Conservation (phyloP, 1,140 invertebrate genomes). For the Battus philenor region DNA sequence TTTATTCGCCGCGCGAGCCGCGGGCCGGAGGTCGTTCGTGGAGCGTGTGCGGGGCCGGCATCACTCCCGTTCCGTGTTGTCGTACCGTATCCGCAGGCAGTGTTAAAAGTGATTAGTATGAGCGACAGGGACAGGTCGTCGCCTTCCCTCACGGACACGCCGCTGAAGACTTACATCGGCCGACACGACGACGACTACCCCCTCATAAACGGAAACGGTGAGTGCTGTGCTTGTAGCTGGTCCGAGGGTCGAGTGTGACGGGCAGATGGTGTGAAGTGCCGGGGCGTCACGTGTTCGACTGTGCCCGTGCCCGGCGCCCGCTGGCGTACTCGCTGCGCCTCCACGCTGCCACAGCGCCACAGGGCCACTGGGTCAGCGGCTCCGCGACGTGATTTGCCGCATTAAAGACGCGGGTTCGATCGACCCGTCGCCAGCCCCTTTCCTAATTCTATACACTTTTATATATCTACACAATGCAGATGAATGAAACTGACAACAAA, state of each 20-base stretch:
- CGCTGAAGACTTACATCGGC: slow-evolving; percentile 85
- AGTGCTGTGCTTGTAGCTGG: slow-evolving; percentile 56
- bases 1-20: slow-evolving; percentile 68
- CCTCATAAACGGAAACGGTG: slow-evolving; percentile 83
- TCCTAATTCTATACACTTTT: slow-evolving; percentile 28
- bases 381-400: slow-evolving; percentile 47
- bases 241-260: slow-evolving; percentile 8
- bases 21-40: slow-evolving; percentile 69
- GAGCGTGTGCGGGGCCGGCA: slow-evolving; percentile 64
- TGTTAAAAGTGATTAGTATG: slow-evolving; percentile 76
- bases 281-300: slow-evolving; percentile 29
- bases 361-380: slow-evolving; percentile 33
- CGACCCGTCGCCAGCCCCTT: slow-evolving; percentile 45
- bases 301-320: slow-evolving; percentile 18
- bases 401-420: slow-evolving; percentile 56
- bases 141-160: slow-evolving; percentile 86
- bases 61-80: slow-evolving; percentile 59
- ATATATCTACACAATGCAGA: slow-evolving; percentile 21
- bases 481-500: not conserved
- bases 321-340: slow-evolving; percentile 15
- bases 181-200: slow-evolving; percentile 85
- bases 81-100: slow-evolving; percentile 47
- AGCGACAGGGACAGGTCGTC: slow-evolving; percentile 87
- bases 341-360: slow-evolving; percentile 14
- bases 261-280: slow-evolving; percentile 10